These are phyloP conservation scores for Drosophila affinis DNA, from an alignment of 2,888 invertebrate species.

Conservation along the genomic window DNA sequence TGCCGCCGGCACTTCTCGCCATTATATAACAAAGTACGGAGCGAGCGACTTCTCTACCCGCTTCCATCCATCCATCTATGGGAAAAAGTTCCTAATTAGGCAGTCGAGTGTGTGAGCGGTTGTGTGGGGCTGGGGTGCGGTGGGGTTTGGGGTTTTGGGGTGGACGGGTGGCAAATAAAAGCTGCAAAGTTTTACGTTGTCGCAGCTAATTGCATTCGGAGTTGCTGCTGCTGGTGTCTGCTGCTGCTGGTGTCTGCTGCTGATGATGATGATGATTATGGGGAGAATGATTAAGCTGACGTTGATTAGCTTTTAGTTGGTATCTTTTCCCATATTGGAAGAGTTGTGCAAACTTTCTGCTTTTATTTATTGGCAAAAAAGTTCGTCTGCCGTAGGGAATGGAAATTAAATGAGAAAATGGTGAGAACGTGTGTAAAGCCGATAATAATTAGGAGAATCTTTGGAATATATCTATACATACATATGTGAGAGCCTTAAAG, in stretches of 20 bases:
- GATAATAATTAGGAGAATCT: not conserved
- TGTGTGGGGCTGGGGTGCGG: not conserved
- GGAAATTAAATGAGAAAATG: not conserved
- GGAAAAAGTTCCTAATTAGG: conserved; percentile 66
- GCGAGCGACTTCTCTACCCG: conserved; percentile 5
- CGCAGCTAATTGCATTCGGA: conserved; percentile 65
- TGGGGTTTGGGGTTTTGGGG: not conserved
- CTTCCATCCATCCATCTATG: conserved; percentile 4
- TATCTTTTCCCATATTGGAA: conserved; percentile 10
- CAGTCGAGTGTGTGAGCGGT: conserved; percentile 27
- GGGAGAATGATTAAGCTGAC: conserved; percentile 50
- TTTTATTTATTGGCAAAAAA: conserved; percentile 18
- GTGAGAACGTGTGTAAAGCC: not conserved
- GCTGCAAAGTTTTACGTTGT: conserved; percentile 50
- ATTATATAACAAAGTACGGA: conserved; percentile 33
- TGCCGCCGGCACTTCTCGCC: conserved; percentile 18
- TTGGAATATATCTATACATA: not conserved
- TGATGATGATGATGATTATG: conserved; percentile 37
- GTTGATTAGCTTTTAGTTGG: conserved; percentile 51
- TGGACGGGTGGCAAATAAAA: conserved; percentile 16
- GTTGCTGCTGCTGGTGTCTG: conserved; percentile 30
- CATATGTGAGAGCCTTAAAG: no score
- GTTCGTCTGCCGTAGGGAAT: not conserved
- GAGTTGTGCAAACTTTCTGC: conserved; percentile 17
- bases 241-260: conserved; percentile 9